Percentiles rank a stretch among this genome's conserved stretches.
Evolutionary conservation across 2,888 invertebrate genomes (phyloP).

Genomic region (Encarsia formosa): DNA sequence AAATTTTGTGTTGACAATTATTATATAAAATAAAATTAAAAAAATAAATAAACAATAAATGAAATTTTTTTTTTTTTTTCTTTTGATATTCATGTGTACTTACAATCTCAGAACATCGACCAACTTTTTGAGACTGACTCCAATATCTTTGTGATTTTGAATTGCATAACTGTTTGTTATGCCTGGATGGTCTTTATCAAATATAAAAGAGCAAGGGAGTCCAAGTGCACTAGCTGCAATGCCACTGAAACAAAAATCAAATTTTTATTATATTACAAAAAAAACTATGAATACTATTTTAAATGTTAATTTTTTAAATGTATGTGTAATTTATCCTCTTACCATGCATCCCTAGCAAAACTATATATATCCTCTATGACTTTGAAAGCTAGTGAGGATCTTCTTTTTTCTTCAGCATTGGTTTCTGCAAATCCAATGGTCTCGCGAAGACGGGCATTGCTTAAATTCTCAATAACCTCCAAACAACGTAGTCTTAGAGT

Average conservation of each 20-base stretch:
- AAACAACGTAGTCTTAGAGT: conserved; percentile 32
- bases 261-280: too few relatives aligned
- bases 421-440: conserved; percentile 31
- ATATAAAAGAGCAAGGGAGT: conserved; percentile 36
- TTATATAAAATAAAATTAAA: conserved; percentile 4
- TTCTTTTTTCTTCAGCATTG: conserved; percentile 29
- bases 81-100: too few relatives aligned
- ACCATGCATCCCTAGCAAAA: conserved; percentile 42
- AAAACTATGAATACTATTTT: background rate
- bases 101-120: conserved; percentile 36
- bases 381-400: conserved; percentile 37
- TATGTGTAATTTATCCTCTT: conserved; percentile 14
- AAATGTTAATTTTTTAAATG: background rate
- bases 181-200: conserved; percentile 29
- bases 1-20: too few relatives aligned
- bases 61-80: too few relatives aligned
- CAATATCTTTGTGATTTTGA: conserved; percentile 35
- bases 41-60: conserved; percentile 9
- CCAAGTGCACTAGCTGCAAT: conserved; percentile 32
- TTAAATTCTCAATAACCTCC: conserved; percentile 29
- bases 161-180: conserved; percentile 29
- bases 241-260: conserved; percentile 33
- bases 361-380: conserved; percentile 41
- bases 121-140: conserved; percentile 36
- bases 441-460: conserved; percentile 30